Conservation (phyloP, 2,888 invertebrate species). For the Catocala nupta region DNA sequence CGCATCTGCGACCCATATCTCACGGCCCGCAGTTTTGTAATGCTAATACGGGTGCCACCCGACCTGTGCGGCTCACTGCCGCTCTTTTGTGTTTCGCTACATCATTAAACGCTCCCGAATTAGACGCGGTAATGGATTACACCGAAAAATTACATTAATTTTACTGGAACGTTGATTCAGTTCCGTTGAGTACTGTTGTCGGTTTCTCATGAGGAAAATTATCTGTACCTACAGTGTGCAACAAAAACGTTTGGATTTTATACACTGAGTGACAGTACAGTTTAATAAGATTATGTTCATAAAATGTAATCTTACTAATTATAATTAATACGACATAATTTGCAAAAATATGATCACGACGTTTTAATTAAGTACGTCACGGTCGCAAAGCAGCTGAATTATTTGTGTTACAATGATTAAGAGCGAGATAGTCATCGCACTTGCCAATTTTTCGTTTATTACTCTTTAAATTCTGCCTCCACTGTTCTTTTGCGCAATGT, state of each 20-base stretch:
- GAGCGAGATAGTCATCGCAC: conserved; percentile 10
- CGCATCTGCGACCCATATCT: conserved; percentile 84
- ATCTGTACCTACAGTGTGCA: neutral
- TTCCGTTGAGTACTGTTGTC: conserved; percentile 2
- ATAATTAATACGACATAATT: conserved; percentile 1
- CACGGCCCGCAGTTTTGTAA: conserved; percentile 81
- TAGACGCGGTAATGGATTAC: conserved; percentile 41
- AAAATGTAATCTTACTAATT: neutral
- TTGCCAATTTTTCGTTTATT: conserved; percentile 22
- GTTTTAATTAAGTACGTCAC: conserved; percentile 5
- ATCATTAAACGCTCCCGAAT: conserved; percentile 52
- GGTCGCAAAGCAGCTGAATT: conserved; percentile 1
- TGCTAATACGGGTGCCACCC: conserved; percentile 68
- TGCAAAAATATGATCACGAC: conserved; percentile 12
- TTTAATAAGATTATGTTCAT: neutral
- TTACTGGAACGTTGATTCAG: conserved; percentile 14
- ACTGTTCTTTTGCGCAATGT: neutral
- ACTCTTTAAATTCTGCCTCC: conserved; percentile 4
- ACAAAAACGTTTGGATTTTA: neutral
- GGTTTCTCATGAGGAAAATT: conserved; percentile 2
- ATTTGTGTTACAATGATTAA: conserved; percentile 12
- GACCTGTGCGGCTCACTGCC: conserved; percentile 55
- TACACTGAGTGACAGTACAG: neutral
- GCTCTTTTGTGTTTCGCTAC: conserved; percentile 64
- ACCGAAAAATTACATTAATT: conserved; percentile 20